Evolutionary conservation across 2,888 invertebrate genomes (phyloP).

Genomic region (Acleris literana): DNA sequence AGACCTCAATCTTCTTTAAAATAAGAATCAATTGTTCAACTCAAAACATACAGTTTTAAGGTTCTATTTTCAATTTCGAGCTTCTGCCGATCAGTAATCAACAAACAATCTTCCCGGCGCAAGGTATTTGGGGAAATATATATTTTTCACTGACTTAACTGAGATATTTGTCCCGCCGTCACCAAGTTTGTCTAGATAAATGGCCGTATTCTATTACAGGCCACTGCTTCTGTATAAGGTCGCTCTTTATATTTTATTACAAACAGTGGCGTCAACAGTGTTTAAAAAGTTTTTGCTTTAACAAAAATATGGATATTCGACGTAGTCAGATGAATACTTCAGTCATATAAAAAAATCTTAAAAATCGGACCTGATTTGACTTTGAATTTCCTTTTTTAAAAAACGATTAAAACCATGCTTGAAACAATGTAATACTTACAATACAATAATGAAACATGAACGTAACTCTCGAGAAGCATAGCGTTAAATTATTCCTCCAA

Average conservation of each 20-base stretch:
- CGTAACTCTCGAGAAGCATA: neutral
- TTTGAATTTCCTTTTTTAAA: no score
- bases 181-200: constrained; percentile 58
- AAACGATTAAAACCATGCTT: neutral
- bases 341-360: no score
- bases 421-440: neutral
- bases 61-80: neutral
- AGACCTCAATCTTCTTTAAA: no score
- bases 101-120: constrained; percentile 10
- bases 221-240: constrained; percentile 41
- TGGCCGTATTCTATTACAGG: constrained; percentile 57
- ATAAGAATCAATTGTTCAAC: no score
- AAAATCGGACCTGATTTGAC: no score
- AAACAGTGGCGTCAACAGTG: constrained; percentile 19
- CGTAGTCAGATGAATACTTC: neutral
- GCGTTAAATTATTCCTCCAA: constrained; percentile 1
- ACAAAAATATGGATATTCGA: constrained; percentile 26
- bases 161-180: constrained; percentile 55
- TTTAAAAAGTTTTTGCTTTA: neutral
- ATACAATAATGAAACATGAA: neutral
- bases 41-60: neutral
- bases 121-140: constrained; percentile 27
- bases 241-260: constrained; percentile 45
- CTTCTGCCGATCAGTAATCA: constrained; percentile 1
- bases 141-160: constrained; percentile 46